phyloP scores from a whole-genome alignment of 2,888 invertebrate genomes.

The Helleia helle region DNA sequence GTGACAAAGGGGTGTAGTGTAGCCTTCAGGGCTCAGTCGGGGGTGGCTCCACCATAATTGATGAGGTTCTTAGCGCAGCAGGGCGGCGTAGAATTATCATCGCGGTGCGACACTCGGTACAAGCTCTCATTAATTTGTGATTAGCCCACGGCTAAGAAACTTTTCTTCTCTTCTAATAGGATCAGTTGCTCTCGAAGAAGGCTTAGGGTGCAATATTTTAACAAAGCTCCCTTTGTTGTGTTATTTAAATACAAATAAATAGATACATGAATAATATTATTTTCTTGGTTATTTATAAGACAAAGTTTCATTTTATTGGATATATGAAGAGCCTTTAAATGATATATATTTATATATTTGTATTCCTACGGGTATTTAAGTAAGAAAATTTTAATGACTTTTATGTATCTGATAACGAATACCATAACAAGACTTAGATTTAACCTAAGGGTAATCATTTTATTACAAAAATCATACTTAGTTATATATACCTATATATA shows the following conservation, averaged over 20 bases:
- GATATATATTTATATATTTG: too few relatives aligned
- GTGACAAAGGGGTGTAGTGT: constrained; percentile 34
- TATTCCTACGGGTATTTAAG: too few relatives aligned
- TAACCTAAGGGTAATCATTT: too few relatives aligned
- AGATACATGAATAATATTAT: neutral
- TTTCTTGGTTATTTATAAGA: too few relatives aligned
- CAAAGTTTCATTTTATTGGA: too few relatives aligned
- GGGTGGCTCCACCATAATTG: constrained; percentile 66
- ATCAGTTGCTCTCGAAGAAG: constrained; percentile 46
- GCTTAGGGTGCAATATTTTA: constrained; percentile 14
- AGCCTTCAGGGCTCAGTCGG: constrained; percentile 36
- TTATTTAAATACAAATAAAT: neutral
- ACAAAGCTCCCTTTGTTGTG: neutral
- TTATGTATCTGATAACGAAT: too few relatives aligned
- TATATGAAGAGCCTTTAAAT: too few relatives aligned
- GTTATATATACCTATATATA: too few relatives aligned
- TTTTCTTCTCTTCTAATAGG: constrained; percentile 59
- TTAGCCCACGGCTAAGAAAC: constrained; percentile 62
- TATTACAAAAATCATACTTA: too few relatives aligned
- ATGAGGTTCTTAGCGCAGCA: constrained; percentile 71
- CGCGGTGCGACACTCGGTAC: constrained; percentile 58
- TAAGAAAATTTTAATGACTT: too few relatives aligned
- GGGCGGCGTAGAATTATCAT: constrained; percentile 65
- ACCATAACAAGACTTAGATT: too few relatives aligned
- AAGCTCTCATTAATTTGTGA: constrained; percentile 71